Conservation (phyloP, 2,113 vertebrate genomes). For the Amblyopsis rosae region DNA sequence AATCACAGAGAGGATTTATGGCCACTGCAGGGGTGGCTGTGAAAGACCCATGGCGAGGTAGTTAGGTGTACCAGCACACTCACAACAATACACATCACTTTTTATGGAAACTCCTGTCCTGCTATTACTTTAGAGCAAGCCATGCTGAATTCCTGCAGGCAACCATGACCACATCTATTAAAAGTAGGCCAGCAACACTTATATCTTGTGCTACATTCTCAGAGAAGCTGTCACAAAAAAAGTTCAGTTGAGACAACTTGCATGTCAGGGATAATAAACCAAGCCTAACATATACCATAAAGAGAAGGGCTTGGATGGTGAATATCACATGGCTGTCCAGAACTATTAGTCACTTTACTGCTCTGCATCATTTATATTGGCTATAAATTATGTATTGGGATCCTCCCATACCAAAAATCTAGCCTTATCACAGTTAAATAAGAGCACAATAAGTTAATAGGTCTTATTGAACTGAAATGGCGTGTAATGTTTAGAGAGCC, state of each 20-base stretch:
- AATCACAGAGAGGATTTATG: conserved; percentile 65
- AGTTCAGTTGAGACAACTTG: conserved; percentile 5
- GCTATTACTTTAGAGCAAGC: conserved; percentile 26
- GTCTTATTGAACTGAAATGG: conserved; percentile 56
- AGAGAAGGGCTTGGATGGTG: background rate
- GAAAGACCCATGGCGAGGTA: conserved; percentile 53
- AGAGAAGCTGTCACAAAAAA: conserved; percentile 19
- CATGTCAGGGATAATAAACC: conserved; percentile 16
- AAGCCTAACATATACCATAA: conserved; percentile 15
- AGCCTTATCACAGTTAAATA: conserved; percentile 27
- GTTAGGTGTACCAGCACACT: conserved; percentile 49
- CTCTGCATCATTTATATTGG: conserved; percentile 8
- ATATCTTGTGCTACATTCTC: conserved; percentile 35
- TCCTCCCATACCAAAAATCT: conserved; percentile 9
- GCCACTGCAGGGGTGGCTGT: conserved; percentile 38
- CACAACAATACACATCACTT: conserved; percentile 46
- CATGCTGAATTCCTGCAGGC: background rate
- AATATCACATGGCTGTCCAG: conserved; percentile 14
- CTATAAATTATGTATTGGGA: conserved; percentile 19
- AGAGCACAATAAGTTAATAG: conserved; percentile 48
- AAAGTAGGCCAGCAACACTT: conserved; percentile 27
- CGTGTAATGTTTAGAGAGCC: conserved; percentile 29
- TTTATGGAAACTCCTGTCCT: conserved; percentile 47
- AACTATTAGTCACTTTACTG: conserved; percentile 13
- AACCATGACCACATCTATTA: conserved; percentile 45